Evolutionary conservation across 2,888 invertebrate genomes (phyloP).

Genomic region (Melipona bicolor): DNA sequence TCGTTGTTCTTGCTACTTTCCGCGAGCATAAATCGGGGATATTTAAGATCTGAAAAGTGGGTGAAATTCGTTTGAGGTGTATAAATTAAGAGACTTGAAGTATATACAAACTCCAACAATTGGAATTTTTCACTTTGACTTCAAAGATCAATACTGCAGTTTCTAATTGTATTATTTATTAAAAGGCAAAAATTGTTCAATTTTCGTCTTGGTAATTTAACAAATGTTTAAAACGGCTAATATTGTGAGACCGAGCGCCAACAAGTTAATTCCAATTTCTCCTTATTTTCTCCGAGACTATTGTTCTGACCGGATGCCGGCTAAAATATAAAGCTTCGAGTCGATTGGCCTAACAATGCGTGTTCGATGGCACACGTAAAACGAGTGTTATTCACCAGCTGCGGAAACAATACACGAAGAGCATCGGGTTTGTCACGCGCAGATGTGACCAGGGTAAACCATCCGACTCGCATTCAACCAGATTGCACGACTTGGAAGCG

Average conservation of each 20-base stretch:
- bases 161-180: too few relatives aligned
- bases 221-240: background rate
- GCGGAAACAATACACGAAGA: conserved; percentile 12
- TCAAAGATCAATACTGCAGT: too few relatives aligned
- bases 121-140: too few relatives aligned
- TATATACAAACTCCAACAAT: too few relatives aligned
- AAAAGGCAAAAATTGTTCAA: background rate
- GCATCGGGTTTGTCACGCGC: conserved; percentile 31
- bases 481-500: conserved; percentile 28
- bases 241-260: background rate
- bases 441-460: conserved; percentile 26
- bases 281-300: background rate
- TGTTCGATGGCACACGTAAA: conserved; percentile 6
- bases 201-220: background rate
- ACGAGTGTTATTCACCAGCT: conserved; percentile 11
- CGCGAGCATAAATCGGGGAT: background rate
- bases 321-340: background rate
- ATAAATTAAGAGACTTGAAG: too few relatives aligned
- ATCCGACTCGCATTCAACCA: conserved; percentile 7
- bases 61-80: too few relatives aligned
- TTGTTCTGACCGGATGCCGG: background rate
- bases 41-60: background rate
- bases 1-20: background rate
- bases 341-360: background rate
- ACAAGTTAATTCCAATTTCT: background rate